Evolutionary conservation across 2,797 vertebrate species (phyloP), one percentile per base, ranked within the genome.

Genomic region (Mycteria americana): DNA sequence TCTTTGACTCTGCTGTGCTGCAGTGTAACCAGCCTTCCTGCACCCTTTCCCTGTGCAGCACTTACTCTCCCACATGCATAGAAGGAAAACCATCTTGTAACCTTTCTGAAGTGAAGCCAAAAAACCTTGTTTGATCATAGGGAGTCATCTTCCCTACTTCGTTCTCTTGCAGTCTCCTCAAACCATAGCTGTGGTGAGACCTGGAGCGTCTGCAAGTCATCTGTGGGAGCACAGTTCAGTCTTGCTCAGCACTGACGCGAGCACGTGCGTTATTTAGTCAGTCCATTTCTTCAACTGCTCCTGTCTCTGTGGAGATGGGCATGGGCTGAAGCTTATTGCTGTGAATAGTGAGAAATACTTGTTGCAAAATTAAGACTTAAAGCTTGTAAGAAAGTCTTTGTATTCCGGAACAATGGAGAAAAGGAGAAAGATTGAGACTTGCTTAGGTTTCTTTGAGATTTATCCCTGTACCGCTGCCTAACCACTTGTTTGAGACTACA

Each of bases 241-340:
- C 73, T 17, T 17, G 63, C 14, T 35, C 22, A 16, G 3, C 1
- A 0, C n/a, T 4, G 37, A 9, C 30, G 24, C 0, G 2, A 53
- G 65, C 10, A 2, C 1, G 1, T 30, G 56, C 5, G 0, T 33
- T 22, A 3, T 8, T 57, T 51, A 18, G 13, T 27, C 63, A 4
- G 11, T 9, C 10, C 37, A 1, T 13, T 16, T 56, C 70, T 65
- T 28, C 85, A 4, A 6, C 53, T 54, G 77, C 91, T 90, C 24
- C 56, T 10, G 24, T 59, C 68, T 24, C 65, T 78, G 39, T 18
- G 35, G 50, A 41, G 63, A 15, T 37, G 41, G 30, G 23, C 33
- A 74, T 5, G n/a, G 70, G 67, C 76, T 45, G 15, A 8, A 13
- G 45, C 45, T 79, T 27, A 18, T 33, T 28, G 35, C 60, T n/a